Percentiles rank a stretch among this genome's conserved stretches.
These are phyloP conservation scores for Cosmorhoe ocellata DNA, from an alignment of 2,888 invertebrate genomes.

Conservation along the genomic window DNA sequence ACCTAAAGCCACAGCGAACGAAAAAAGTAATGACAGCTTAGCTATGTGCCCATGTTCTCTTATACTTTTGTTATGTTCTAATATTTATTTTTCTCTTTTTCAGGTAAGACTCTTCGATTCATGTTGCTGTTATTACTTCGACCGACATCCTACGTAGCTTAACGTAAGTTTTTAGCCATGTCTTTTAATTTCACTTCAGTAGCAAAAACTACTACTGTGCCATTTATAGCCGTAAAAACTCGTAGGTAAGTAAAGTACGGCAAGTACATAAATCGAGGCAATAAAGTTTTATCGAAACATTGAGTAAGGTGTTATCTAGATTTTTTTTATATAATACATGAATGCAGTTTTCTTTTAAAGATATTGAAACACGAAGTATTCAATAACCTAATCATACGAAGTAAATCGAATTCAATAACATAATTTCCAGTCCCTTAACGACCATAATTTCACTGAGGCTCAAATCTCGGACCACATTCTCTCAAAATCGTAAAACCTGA, in stretches of 20 bases:
- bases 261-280: constrained; percentile 24
- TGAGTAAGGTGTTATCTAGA: no score
- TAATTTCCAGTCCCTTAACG: constrained; percentile 26
- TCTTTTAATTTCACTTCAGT: neutral
- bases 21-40: constrained; percentile 26
- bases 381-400: constrained; percentile 20
- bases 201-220: no score
- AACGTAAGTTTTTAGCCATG: constrained; percentile 39
- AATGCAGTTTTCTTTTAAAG: neutral
- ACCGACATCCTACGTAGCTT: constrained; percentile 29
- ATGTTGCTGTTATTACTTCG: constrained; percentile 31
- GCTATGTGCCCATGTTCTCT: constrained; percentile 19
- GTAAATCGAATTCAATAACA: constrained; percentile 33
- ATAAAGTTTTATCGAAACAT: constrained; percentile 22
- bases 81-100: constrained; percentile 37
- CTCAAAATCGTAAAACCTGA: constrained; percentile 43
- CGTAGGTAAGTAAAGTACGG: no score
- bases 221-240: no score
- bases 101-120: constrained; percentile 52
- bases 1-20: constrained; percentile 25
- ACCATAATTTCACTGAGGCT: constrained; percentile 32
- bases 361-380: neutral
- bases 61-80: neutral
- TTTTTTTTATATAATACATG: neutral
- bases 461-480: constrained; percentile 36